Conservation (phyloP, 2,888 invertebrate genomes). For the Scaptomyza reducta region DNA sequence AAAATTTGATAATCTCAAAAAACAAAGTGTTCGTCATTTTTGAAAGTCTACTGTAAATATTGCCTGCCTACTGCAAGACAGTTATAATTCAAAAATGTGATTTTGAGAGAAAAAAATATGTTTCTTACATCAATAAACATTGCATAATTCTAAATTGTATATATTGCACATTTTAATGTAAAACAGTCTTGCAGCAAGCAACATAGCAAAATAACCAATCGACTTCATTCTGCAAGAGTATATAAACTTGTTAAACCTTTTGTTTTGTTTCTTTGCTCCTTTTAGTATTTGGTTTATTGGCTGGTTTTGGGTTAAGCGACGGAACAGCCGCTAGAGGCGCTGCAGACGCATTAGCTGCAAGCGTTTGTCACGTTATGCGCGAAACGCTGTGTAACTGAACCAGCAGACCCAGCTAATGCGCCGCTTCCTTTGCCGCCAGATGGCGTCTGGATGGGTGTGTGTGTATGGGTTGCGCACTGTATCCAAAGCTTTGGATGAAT, state of each 20-base stretch:
- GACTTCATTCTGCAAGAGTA: not conserved
- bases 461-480: conserved; percentile 4
- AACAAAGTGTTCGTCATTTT: not conserved
- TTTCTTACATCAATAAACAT: not conserved
- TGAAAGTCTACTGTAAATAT: conserved; percentile 4
- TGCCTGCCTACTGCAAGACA: not conserved
- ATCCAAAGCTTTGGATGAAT: conserved; percentile 13
- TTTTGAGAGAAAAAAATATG: not conserved
- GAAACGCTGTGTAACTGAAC: conserved; percentile 60
- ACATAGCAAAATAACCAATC: not conserved
- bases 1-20: not conserved
- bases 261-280: conserved; percentile 2
- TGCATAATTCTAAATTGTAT: not conserved
- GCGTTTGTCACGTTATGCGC: conserved; percentile 28
- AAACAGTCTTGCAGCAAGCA: not conserved
- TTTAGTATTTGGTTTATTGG: conserved; percentile 30
- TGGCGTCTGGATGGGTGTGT: conserved; percentile 29
- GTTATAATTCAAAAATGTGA: not conserved
- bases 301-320: conserved; percentile 37
- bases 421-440: conserved; percentile 25
- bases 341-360: conserved; percentile 15
- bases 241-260: conserved; percentile 3
- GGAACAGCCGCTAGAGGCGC: conserved; percentile 27
- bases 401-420: conserved; percentile 64
- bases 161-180: not conserved